A percentile compares a stretch with the other conserved stretches of the same genome.
These are phyloP conservation scores for Holotrichia oblita DNA, from an alignment of 1,140 invertebrate genomes.

Conservation along the genomic window DNA sequence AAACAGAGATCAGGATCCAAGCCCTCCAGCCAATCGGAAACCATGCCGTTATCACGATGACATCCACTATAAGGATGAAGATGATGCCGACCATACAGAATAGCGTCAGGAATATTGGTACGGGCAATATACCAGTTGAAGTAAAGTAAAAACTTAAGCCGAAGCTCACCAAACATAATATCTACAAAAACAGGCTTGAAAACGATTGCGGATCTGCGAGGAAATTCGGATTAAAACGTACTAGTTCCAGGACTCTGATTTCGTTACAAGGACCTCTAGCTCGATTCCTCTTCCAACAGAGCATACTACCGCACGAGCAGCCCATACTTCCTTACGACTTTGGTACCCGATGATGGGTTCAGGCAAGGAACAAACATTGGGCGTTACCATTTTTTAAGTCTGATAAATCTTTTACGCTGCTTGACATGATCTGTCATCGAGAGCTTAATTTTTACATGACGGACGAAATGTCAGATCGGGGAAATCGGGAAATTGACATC, in stretches of 20 bases:
- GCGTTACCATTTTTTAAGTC: background rate
- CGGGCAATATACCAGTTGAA: background rate
- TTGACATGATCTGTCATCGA: background rate
- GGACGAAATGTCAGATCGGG: background rate
- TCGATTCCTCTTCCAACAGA: conserved; percentile 25
- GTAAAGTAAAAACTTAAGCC: background rate
- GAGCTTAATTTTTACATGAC: background rate
- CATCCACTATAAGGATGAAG: conserved; percentile 27
- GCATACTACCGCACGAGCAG: background rate
- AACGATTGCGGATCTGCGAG: background rate
- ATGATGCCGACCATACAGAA: background rate
- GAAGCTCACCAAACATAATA: conserved; percentile 26
- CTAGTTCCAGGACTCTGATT: conserved; percentile 34
- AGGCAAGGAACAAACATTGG: background rate
- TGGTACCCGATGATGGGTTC: background rate
- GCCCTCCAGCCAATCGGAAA: conserved; percentile 34
- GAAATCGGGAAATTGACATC: background rate
- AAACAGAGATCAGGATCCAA: conserved; percentile 35
- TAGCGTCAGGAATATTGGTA: background rate
- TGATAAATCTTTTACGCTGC: background rate
- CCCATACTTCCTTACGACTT: background rate
- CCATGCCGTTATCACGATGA: conserved; percentile 22
- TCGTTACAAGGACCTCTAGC: conserved; percentile 31
- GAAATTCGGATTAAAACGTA: conserved; percentile 21
- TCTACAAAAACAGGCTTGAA: background rate